Evolutionary conservation across 2,797 vertebrate genomes (phyloP), one percentile per base, ranked within the genome.

Genomic region (Falco berigora): DNA sequence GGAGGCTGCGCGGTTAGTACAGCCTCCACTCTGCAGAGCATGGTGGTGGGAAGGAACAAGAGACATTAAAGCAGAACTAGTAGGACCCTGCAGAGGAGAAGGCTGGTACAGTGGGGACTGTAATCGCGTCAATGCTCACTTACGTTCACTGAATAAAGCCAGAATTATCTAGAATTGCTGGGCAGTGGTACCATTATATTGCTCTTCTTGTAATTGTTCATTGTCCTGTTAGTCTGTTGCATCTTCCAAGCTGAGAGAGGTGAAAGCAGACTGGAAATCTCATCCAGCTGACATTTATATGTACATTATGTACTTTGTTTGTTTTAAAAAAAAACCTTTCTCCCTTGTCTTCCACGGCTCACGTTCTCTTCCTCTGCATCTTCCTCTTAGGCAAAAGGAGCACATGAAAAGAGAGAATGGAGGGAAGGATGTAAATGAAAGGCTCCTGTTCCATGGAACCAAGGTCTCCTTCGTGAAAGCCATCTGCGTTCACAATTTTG

Each of bases 401-500:
- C 96, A 91, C 46, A 99, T 99, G 99, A 98, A 91, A 84, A 98
- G 73, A 64, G 97, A 89, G 24, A 98, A 97, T 0, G 98, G 38
- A 11, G 98, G 98, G 2, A 89, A 80, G 27, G 56, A 82, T 0
- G 97, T 98, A 32, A 47, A 73, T 0, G 99, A 99, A 89, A 98
- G 55, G 53, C 94, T 94, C 22, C 98, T 99, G 8, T 99, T 99
- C 92, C 98, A 98, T 0, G 99, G 99, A 69, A 98, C 98, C 0
- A 46, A 96, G 5, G 6, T 22, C 1, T 24, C 62, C 46, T 24
- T 90, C 2, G 10, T 98, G 6, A 90, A 98, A 4, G 90, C 91
- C n/a, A 98, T 99, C 95, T 99, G 99, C 81, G 14, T 2, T 42
- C 76, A 97, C 69, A 99, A 99, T 96, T 99, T 99, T 62, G 98